phyloP scores from a whole-genome alignment of 2,113 vertebrate genomes.

The Corapipo altera region DNA sequence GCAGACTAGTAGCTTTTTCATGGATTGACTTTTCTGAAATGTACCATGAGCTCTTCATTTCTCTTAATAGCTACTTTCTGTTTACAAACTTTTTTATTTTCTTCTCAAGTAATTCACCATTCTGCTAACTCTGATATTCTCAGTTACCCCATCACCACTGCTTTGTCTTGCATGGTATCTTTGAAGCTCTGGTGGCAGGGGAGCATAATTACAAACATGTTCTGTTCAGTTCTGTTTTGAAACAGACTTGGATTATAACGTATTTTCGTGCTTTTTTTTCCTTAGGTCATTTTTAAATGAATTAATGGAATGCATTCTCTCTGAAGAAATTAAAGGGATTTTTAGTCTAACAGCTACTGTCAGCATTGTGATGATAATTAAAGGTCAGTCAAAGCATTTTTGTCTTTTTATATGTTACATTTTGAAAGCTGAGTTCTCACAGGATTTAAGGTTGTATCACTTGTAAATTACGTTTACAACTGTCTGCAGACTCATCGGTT shows the following conservation, averaged over 20 bases:
- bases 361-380: slow-evolving; percentile 75
- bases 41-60: not conserved
- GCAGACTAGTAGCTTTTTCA: not conserved
- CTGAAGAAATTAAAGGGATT: slow-evolving; percentile 81
- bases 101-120: not conserved
- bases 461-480: not conserved
- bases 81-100: not conserved
- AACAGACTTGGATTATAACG: not conserved
- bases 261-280: not conserved
- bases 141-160: not conserved
- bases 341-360: slow-evolving; percentile 78
- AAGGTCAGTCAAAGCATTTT: slow-evolving; percentile 72
- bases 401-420: not conserved
- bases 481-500: not conserved
- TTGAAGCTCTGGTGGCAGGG: not conserved
- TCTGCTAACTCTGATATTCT: not conserved
- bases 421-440: not conserved
- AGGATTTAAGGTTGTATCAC: not conserved
- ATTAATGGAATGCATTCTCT: slow-evolving; percentile 74
- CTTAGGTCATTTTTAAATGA: slow-evolving; percentile 85
- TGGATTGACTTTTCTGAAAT: not conserved
- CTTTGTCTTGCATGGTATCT: not conserved
- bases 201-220: not conserved
- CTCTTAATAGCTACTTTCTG: not conserved
- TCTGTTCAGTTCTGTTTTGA: not conserved